A percentile compares a stretch with the other conserved stretches of the same genome.
Conservation (phyloP, 1,140 invertebrate species). For the Olivierus martensii region DNA sequence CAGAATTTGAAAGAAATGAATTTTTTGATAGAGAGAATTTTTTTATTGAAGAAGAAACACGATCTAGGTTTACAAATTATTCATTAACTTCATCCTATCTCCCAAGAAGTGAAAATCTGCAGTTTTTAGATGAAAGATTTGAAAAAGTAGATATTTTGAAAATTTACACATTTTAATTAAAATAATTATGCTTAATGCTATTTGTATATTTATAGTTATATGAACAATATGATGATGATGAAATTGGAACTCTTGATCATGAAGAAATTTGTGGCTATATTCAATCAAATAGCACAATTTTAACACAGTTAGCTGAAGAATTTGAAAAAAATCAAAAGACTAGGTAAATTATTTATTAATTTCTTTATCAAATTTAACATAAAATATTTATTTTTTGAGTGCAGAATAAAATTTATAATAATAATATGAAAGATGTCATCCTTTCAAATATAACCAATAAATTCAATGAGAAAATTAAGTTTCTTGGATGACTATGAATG, state of each 20-base stretch:
- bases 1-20: not conserved
- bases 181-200: too few relatives aligned
- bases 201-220: slow-evolving; percentile 44
- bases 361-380: too few relatives aligned
- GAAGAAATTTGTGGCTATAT: slow-evolving; percentile 12
- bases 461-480: too few relatives aligned
- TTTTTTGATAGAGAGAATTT: slow-evolving; percentile 21
- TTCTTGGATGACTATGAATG: too few relatives aligned
- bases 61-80: slow-evolving; percentile 81
- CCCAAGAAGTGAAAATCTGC: slow-evolving; percentile 57
- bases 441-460: too few relatives aligned
- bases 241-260: slow-evolving; percentile 58
- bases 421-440: too few relatives aligned
- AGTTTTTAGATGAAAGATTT: slow-evolving; percentile 76
- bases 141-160: too few relatives aligned
- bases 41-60: slow-evolving; percentile 53
- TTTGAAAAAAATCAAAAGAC: not conserved
- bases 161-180: too few relatives aligned
- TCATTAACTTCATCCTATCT: slow-evolving; percentile 89
- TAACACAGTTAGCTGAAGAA: not conserved
- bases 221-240: slow-evolving; percentile 71
- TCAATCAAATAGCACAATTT: slow-evolving; percentile 5
- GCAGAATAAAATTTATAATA: too few relatives aligned
- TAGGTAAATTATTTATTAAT: too few relatives aligned
- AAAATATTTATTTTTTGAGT: too few relatives aligned